phyloP scores from a whole-genome alignment of 2,888 invertebrate species.

The Hermaeophaga mercurialis region DNA sequence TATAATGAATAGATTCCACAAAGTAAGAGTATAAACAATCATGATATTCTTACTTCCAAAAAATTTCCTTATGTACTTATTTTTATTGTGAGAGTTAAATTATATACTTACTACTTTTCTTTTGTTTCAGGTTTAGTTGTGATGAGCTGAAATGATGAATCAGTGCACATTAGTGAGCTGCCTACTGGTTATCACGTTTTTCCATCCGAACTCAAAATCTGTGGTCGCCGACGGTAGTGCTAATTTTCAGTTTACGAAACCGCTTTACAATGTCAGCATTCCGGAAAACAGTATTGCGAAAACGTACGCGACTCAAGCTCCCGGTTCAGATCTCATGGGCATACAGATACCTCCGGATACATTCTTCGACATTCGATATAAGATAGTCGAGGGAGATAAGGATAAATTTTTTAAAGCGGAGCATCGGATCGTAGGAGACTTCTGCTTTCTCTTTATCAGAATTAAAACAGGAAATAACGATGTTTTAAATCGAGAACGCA shows the following conservation, averaged over 20 bases:
- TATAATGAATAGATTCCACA: no score
- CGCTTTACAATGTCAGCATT: constrained; percentile 85
- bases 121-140: constrained; percentile 51
- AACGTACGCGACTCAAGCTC: constrained; percentile 76
- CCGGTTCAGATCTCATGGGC: constrained; percentile 80
- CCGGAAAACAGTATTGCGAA: constrained; percentile 92
- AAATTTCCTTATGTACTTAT: no score
- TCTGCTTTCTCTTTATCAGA: constrained; percentile 89
- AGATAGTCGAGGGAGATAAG: constrained; percentile 85
- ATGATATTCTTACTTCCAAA: no score
- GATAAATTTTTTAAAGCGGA: constrained; percentile 94
- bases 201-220: constrained; percentile 31
- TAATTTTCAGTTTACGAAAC: constrained; percentile 72
- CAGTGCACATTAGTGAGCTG: constrained; percentile 52
- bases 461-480: constrained; percentile 86
- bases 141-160: constrained; percentile 56
- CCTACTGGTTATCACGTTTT: constrained; percentile 52
- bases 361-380: constrained; percentile 73
- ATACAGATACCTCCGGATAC: constrained; percentile 62
- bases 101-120: constrained; percentile 14
- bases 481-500: constrained; percentile 91
- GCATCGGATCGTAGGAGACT: constrained; percentile 87
- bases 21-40: no score
- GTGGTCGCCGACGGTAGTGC: constrained; percentile 44
- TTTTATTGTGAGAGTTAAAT: no score